phyloP scores from a whole-genome alignment of 2,888 invertebrate genomes.

The Napeogenes sylphis region DNA sequence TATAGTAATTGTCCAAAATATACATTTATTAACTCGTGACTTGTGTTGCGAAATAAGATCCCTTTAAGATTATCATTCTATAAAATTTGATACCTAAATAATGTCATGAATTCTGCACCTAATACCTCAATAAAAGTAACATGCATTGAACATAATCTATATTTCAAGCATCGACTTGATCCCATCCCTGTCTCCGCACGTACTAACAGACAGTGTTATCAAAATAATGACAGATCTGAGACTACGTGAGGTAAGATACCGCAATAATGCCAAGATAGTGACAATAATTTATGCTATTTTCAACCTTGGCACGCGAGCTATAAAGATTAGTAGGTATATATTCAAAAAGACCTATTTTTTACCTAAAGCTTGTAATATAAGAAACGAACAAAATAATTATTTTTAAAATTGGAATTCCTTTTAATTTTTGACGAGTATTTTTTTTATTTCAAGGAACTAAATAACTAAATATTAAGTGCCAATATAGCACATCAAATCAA shows the following conservation, averaged over 20 bases:
- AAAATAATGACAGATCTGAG: constrained; percentile 75
- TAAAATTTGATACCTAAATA: no score
- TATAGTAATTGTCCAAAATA: not conserved
- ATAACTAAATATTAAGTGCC: no score
- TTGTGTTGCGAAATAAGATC: not conserved
- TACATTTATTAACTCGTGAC: not conserved
- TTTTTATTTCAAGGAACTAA: no score
- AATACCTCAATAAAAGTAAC: not conserved
- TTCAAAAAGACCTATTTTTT: not conserved
- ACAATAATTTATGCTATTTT: constrained; percentile 28
- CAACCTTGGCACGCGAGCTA: constrained; percentile 16
- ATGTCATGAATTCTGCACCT: not conserved
- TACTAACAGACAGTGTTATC: constrained; percentile 70
- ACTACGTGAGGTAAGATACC: constrained; percentile 69
- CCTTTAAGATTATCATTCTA: no score
- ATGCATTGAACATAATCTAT: not conserved
- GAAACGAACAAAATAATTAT: constrained; percentile 11
- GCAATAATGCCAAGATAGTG: constrained; percentile 42
- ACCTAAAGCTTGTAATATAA: not conserved
- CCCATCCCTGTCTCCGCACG: constrained; percentile 63
- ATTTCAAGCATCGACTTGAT: constrained; percentile 33
- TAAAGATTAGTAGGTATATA: constrained; percentile 14
- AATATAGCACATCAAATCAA: no score
- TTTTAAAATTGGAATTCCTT: constrained; percentile 4
- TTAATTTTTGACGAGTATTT: not conserved